A percentile compares a stretch with the other conserved stretches of the same genome.
Evolutionary conservation across 2,888 invertebrate species (phyloP).

Genomic region (Phalera bucephala): DNA sequence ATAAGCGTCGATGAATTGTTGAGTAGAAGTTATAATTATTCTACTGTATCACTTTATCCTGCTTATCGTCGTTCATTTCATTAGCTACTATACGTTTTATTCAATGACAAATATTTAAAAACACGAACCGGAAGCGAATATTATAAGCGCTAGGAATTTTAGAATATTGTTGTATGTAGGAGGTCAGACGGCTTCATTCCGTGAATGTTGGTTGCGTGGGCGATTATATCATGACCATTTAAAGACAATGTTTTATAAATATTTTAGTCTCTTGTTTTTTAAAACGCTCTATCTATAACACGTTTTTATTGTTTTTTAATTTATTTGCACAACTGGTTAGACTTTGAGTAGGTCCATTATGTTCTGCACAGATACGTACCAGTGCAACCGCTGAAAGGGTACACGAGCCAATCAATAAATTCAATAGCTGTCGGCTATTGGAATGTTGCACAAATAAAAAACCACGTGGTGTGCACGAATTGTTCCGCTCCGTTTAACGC

Average conservation of each 20-base stretch:
- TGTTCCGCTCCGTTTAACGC: slow-evolving; percentile 74
- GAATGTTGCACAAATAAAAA: slow-evolving; percentile 75
- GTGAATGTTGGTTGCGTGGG: slow-evolving; percentile 41
- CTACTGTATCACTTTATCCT: background rate
- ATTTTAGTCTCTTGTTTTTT: too few relatives aligned
- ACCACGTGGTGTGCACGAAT: slow-evolving; percentile 72
- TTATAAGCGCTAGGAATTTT: slow-evolving; percentile 39
- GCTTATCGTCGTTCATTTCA: slow-evolving; percentile 3
- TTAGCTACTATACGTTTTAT: slow-evolving; percentile 3
- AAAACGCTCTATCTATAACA: too few relatives aligned
- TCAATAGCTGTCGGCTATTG: slow-evolving; percentile 42
- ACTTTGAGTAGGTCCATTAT: too few relatives aligned
- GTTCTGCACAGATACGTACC: slow-evolving; percentile 4
- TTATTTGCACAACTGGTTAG: too few relatives aligned
- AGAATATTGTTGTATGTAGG: slow-evolving; percentile 32
- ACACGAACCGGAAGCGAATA: slow-evolving; percentile 32
- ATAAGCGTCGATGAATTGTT: too few relatives aligned
- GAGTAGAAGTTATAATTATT: too few relatives aligned
- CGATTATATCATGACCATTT: slow-evolving; percentile 20
- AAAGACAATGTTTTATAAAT: too few relatives aligned
- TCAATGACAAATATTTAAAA: slow-evolving; percentile 9
- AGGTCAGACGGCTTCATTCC: slow-evolving; percentile 36
- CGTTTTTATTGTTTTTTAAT: too few relatives aligned
- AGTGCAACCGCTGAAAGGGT: slow-evolving; percentile 30
- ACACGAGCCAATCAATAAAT: slow-evolving; percentile 53